Evolutionary conservation across 2,888 invertebrate genomes (phyloP).

Genomic region (Apamea epomidion): DNA sequence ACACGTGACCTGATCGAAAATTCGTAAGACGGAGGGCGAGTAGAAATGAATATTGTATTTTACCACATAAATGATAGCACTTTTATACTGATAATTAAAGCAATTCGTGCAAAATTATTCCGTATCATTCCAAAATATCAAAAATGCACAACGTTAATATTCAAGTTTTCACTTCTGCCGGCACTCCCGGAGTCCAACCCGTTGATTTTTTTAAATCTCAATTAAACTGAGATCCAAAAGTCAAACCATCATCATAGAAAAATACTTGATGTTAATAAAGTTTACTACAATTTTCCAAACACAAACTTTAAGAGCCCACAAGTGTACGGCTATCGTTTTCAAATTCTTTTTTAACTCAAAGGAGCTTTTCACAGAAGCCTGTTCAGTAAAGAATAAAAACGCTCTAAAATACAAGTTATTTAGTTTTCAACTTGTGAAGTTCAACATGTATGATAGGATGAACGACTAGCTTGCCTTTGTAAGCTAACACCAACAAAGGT

Average conservation of each 20-base stretch:
- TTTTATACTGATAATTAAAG: too few relatives aligned
- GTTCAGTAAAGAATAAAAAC: slow-evolving; percentile 20
- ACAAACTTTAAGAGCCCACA: not conserved
- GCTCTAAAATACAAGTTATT: slow-evolving; percentile 9
- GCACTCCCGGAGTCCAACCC: too few relatives aligned
- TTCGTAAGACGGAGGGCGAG: too few relatives aligned
- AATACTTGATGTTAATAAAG: slow-evolving; percentile 10
- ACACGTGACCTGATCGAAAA: too few relatives aligned
- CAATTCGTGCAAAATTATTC: too few relatives aligned
- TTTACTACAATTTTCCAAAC: slow-evolving; percentile 4
- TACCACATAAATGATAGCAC: too few relatives aligned
- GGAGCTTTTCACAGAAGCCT: not conserved
- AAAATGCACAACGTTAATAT: too few relatives aligned
- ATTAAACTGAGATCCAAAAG: not conserved
- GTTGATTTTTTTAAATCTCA: slow-evolving; percentile 4
- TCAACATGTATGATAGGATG: too few relatives aligned
- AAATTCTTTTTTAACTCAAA: slow-evolving; percentile 17
- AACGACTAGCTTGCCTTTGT: slow-evolving; percentile 3
- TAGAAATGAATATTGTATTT: too few relatives aligned
- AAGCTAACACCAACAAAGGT: not conserved
- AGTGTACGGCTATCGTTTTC: slow-evolving; percentile 8
- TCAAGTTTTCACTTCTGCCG: too few relatives aligned
- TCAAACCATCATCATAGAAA: not conserved
- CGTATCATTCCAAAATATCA: too few relatives aligned
- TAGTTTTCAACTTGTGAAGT: slow-evolving; percentile 12